Conservation (phyloP, 64 coral and sea anemone genomes). For the Anthopleura sola region DNA sequence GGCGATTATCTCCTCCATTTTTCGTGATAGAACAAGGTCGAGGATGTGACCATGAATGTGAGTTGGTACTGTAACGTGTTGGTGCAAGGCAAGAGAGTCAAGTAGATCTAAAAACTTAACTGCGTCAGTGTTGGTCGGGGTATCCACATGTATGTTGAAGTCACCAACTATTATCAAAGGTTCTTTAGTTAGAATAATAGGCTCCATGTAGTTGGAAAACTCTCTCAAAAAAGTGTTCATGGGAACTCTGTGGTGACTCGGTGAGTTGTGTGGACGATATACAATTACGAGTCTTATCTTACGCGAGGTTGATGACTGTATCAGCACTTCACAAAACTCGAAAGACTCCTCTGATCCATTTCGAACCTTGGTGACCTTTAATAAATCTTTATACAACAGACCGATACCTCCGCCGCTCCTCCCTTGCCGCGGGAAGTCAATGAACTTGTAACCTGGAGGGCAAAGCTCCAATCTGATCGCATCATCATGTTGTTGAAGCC, state of each 20-base stretch:
- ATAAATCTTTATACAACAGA: constrained; percentile 7
- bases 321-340: constrained; percentile 1
- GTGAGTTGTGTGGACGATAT: no score
- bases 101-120: background rate
- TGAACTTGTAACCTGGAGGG: background rate
- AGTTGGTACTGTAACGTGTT: no score
- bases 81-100: no score
- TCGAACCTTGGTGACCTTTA: background rate
- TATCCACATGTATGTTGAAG: constrained; percentile 31
- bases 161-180: constrained; percentile 38
- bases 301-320: background rate
- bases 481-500: background rate
- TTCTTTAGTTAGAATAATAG: constrained; percentile 28
- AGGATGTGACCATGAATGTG: no score
- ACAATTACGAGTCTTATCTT: background rate
- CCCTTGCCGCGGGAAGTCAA: background rate
- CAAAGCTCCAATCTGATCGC: background rate
- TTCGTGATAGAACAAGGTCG: no score
- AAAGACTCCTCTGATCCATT: background rate
- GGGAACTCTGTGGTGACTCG: no score
- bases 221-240: no score
- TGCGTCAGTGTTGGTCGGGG: background rate
- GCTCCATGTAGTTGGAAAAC: constrained; percentile 21
- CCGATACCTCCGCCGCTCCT: background rate
- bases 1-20: no score